A percentile compares a stretch with the other conserved stretches of the same genome.
Evolutionary conservation across 2,888 invertebrate genomes (phyloP).

Genomic region (Lycaena phlaeas): DNA sequence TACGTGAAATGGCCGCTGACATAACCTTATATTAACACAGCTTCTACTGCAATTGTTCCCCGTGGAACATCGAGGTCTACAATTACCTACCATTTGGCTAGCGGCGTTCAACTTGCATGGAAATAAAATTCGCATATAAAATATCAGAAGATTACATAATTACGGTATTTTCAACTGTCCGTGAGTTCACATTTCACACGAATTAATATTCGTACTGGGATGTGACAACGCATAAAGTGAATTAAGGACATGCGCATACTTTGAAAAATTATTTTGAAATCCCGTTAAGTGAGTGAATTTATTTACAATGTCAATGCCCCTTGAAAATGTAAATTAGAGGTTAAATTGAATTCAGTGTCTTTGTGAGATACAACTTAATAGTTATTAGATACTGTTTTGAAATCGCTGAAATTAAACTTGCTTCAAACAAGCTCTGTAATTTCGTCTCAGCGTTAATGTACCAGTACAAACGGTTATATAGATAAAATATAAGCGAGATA

Average conservation of each 20-base stretch:
- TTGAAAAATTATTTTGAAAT: too few species aligned
- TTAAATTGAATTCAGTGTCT: too few species aligned
- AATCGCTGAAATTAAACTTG: too few species aligned
- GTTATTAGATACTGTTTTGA: too few species aligned
- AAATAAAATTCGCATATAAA: slow-evolving; percentile 62
- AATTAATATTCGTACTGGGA: not conserved
- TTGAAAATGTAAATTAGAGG: too few species aligned
- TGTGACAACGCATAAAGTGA: not conserved
- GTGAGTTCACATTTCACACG: slow-evolving; percentile 7
- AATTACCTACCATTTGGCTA: slow-evolving; percentile 67
- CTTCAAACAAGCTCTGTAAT: too few species aligned
- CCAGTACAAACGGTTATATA: too few species aligned
- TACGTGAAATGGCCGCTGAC: slow-evolving; percentile 43
- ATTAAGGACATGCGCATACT: slow-evolving; percentile 4
- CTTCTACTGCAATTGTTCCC: slow-evolving; percentile 70
- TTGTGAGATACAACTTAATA: too few species aligned
- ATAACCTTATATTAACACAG: slow-evolving; percentile 68
- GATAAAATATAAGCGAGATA: too few species aligned
- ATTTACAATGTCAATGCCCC: too few species aligned
- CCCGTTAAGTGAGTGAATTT: too few species aligned
- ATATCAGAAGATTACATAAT: slow-evolving; percentile 54
- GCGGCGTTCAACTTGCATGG: slow-evolving; percentile 55
- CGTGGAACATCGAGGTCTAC: slow-evolving; percentile 62
- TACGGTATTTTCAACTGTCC: slow-evolving; percentile 26
- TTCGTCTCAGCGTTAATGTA: too few species aligned